A percentile compares a stretch with the other conserved stretches of the same genome.
phyloP scores from a whole-genome alignment of 2,888 invertebrate genomes.

The Frankliniella fusca region DNA sequence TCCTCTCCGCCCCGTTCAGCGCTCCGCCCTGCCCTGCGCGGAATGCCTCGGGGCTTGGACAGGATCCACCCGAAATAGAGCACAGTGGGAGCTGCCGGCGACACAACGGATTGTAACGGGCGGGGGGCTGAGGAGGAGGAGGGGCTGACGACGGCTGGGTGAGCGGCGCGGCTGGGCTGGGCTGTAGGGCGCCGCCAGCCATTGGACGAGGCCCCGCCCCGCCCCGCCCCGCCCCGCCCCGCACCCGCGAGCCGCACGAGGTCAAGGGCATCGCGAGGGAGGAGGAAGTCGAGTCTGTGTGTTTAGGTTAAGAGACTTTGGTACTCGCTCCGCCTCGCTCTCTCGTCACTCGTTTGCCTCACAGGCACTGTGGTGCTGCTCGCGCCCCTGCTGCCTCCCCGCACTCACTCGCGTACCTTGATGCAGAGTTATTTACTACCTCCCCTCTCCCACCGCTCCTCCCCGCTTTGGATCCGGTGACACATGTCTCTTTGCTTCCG shows the following conservation, averaged over 20 bases:
- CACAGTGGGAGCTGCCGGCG: background rate
- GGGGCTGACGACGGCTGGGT: background rate
- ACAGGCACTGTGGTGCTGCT: background rate
- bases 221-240: too few species aligned
- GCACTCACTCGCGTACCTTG: background rate
- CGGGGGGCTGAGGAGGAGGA: background rate
- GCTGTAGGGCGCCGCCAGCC: too few species aligned
- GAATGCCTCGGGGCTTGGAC: background rate
- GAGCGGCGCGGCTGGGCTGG: background rate
- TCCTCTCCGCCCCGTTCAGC: background rate
- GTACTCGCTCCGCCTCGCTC: too few species aligned
- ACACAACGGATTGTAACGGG: constrained; percentile 3
- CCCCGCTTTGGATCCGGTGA: background rate
- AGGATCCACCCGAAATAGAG: constrained; percentile 18
- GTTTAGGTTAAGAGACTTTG: too few species aligned
- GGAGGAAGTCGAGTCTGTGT: too few species aligned
- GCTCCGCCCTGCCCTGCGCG: too few species aligned
- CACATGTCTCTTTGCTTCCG: constrained; percentile 9
- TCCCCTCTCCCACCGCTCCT: background rate
- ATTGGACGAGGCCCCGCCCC: too few species aligned
- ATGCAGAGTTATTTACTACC: background rate
- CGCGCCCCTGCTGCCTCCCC: background rate
- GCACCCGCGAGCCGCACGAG: too few species aligned
- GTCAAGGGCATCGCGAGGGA: too few species aligned
- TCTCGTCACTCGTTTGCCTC: too few species aligned